These are phyloP conservation scores for Palloptera scutellata DNA, from an alignment of 2,888 invertebrate genomes.

Conservation along the genomic window DNA sequence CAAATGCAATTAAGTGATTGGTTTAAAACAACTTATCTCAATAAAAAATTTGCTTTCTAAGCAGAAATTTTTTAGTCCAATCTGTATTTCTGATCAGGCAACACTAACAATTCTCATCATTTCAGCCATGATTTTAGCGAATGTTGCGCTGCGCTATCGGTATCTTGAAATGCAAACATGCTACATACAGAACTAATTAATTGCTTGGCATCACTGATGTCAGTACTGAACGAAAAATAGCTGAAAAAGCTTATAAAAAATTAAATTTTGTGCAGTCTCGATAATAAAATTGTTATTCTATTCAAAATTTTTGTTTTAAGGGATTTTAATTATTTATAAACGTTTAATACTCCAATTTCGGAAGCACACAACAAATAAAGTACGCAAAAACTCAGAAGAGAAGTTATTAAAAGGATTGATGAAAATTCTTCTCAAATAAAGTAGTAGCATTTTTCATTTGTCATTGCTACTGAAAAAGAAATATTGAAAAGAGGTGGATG, in stretches of 20 bases:
- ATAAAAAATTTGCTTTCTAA: too few relatives aligned
- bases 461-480: constrained; percentile 36
- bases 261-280: constrained; percentile 28
- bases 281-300: constrained; percentile 24
- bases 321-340: constrained; percentile 25
- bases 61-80: too few relatives aligned
- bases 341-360: not conserved
- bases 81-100: too few relatives aligned
- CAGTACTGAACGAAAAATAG: not conserved
- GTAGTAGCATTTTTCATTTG: constrained; percentile 34
- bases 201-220: too few relatives aligned
- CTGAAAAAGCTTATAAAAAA: constrained; percentile 18
- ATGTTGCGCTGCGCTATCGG: too few relatives aligned
- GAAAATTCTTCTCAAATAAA: not conserved
- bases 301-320: constrained; percentile 34
- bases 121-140: too few relatives aligned
- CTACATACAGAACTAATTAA: too few relatives aligned
- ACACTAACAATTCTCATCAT: too few relatives aligned
- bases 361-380: constrained; percentile 18
- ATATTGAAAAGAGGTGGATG: not conserved
- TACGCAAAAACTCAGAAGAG: not conserved
- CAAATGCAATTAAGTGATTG: too few relatives aligned
- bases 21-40: too few relatives aligned
- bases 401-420: not conserved
- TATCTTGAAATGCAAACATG: too few relatives aligned